Base-by-base conservation (phyloP, 2,113 vertebrate species). In the Microtus ochrogaster region DNA sequence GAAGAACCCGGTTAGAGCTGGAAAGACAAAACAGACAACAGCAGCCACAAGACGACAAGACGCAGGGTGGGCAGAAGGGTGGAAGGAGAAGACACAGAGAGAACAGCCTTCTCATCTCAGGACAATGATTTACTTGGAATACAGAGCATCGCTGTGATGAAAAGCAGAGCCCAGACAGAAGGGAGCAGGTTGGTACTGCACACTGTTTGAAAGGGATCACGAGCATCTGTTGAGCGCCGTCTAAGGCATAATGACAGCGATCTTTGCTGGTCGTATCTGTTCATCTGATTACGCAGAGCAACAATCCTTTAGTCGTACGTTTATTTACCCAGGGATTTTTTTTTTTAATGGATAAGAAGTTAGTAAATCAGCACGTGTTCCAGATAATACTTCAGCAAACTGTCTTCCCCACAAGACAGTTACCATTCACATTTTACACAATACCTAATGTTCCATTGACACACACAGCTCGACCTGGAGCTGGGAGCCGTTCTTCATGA, bases 141-240 rank as follows among this genome's bases (percentile, higher is more conserved):
- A 96, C 65, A 95, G 98, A 98, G 97, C 98, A 94, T 97, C 97
- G 97, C 98, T 98, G 98, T 98, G 98, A 98, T 98, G 98, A 94
- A 28, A 97, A 97, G 97, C 97, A 97, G 98, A 98, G 95, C 92
- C 70, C 97, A 98, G 98, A 96, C 94, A 82, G 98, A 97, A 98
- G 97, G 97, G 98, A 98, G 96, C 97, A 44, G 98, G 98, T 98
- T 98, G 97, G 95, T 98, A 97, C 74, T 97, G 97, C 95, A 95
- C 97, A 97, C 95, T 97, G 96, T 98, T 97, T 98, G 98, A 98
- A 98, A 98, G 98, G 98, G 98, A 97, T 96, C 84, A 52, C 97
- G 97, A 98, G 98, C 98, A 98, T 99, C 98, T 99, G 98, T 98
- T 98, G 98, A 98, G 98, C 97, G 98, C 98, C 98, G 98, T 99